Evolutionary conservation across 2,888 invertebrate species (phyloP).

Genomic region (Lissocephala sabroskyi): DNA sequence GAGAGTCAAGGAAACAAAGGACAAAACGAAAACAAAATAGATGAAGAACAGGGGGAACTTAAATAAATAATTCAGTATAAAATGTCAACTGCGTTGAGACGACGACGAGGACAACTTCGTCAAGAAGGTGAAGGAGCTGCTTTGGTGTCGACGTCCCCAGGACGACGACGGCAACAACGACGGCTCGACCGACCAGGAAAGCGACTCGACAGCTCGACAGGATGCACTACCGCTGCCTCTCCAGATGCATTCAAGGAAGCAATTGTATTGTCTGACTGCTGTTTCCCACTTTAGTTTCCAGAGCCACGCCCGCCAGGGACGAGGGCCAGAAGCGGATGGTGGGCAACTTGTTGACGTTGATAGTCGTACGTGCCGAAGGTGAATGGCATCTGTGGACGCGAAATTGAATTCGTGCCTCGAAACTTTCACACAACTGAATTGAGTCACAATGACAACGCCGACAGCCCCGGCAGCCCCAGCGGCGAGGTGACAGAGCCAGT

Average conservation of each 20-base stretch:
- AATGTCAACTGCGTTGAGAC: slow-evolving; percentile 48
- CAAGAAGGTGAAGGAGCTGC: slow-evolving; percentile 12
- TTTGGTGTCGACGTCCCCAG: slow-evolving; percentile 25
- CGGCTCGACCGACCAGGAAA: not conserved
- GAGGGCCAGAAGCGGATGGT: slow-evolving; percentile 13
- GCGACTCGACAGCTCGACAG: not conserved
- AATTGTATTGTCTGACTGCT: slow-evolving; percentile 61
- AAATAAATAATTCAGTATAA: slow-evolving; percentile 64
- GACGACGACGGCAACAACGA: slow-evolving; percentile 7
- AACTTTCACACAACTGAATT: slow-evolving; percentile 44
- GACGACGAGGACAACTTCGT: not conserved
- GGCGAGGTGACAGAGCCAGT: not conserved
- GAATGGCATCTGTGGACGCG: slow-evolving; percentile 66
- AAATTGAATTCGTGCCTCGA: slow-evolving; percentile 63
- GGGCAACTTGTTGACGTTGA: slow-evolving; percentile 63
- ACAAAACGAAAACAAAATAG: slow-evolving; percentile 16
- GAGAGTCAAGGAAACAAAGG: slow-evolving; percentile 23
- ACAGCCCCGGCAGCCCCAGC: not conserved
- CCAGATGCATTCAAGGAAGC: slow-evolving; percentile 58
- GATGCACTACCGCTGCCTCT: slow-evolving; percentile 6
- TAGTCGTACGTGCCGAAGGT: slow-evolving; percentile 65
- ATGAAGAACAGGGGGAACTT: slow-evolving; percentile 47
- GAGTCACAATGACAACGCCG: slow-evolving; percentile 35
- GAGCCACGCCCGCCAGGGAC: not conserved
- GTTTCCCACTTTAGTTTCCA: slow-evolving; percentile 53